Evolutionary conservation across 2,113 vertebrate species (phyloP).

Genomic region (Gopherus flavomarginatus): DNA sequence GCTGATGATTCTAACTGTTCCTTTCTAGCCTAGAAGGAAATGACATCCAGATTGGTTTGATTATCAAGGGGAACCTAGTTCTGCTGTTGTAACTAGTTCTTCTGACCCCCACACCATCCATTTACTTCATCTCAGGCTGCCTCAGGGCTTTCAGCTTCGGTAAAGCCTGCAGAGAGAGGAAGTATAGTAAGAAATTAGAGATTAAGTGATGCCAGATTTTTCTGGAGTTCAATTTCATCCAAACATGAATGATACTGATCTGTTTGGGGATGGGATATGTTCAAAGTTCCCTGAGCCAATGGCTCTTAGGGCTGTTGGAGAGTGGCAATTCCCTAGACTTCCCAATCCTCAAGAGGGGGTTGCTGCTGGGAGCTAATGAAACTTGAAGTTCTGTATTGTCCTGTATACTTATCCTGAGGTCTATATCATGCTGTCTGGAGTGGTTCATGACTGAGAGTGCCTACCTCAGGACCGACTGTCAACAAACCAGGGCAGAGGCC

Average conservation of each 20-base stretch:
- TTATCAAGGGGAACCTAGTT: constrained; percentile 24
- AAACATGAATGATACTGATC: constrained; percentile 39
- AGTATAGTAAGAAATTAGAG: constrained; percentile 11
- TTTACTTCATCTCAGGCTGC: constrained; percentile 16
- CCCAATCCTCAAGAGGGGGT: not conserved
- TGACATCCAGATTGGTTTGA: constrained; percentile 37
- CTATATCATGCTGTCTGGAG: not conserved
- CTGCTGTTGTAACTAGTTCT: constrained; percentile 27
- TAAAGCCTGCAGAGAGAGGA: constrained; percentile 34
- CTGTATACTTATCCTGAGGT: not conserved
- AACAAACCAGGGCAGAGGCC: not conserved
- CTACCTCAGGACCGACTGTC: too few relatives aligned
- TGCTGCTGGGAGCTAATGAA: not conserved
- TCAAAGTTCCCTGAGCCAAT: not conserved
- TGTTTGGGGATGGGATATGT: not conserved
- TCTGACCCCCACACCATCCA: constrained; percentile 39
- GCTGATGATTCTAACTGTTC: not conserved
- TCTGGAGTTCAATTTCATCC: not conserved
- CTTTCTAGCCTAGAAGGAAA: constrained; percentile 33
- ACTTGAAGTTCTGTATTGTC: not conserved
- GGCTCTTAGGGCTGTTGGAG: not conserved
- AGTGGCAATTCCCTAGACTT: not conserved
- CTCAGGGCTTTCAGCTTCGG: constrained; percentile 31
- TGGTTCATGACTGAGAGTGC: not conserved
- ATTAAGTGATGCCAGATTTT: not conserved